Conservation (phyloP, 2,797 vertebrate species). For the Ispidina picta region DNA sequence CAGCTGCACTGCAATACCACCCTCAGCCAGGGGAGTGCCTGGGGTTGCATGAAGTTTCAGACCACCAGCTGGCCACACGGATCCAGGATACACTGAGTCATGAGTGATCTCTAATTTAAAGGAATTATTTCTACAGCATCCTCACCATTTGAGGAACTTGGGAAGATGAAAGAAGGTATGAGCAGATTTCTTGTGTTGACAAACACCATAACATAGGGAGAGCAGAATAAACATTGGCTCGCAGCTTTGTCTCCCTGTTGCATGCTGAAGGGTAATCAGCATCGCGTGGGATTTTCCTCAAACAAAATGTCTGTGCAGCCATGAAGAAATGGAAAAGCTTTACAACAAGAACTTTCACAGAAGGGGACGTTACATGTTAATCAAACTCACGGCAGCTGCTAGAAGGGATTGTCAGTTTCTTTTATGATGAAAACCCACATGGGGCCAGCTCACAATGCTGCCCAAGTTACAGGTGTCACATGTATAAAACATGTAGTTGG, state of each 20-base stretch:
- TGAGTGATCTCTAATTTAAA: not conserved
- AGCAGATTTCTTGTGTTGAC: not conserved
- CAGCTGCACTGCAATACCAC: not conserved
- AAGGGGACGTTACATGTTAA: slow-evolving; percentile 14
- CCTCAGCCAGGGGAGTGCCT: not conserved
- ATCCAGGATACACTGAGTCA: not conserved
- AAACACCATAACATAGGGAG: not conserved
- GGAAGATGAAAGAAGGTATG: not conserved
- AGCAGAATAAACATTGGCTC: not conserved
- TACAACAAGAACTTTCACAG: slow-evolving; percentile 32
- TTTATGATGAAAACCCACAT: slow-evolving; percentile 44
- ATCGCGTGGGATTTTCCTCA: not conserved
- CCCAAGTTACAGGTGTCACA: slow-evolving; percentile 48
- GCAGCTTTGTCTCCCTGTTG: not conserved
- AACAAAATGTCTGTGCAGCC: slow-evolving; percentile 22
- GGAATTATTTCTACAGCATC: not conserved
- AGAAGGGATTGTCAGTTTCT: slow-evolving; percentile 17
- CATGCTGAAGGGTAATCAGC: not conserved
- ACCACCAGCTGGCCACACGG: not conserved
- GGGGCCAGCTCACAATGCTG: slow-evolving; percentile 44
- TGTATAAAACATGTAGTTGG: slow-evolving; percentile 38
- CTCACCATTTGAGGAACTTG: not conserved
- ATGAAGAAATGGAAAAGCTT: slow-evolving; percentile 46
- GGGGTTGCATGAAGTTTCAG: not conserved
- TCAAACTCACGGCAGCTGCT: slow-evolving; percentile 53